These are phyloP conservation scores for Carabus problematicus DNA, from an alignment of 2,888 invertebrate species.

Conservation along the genomic window DNA sequence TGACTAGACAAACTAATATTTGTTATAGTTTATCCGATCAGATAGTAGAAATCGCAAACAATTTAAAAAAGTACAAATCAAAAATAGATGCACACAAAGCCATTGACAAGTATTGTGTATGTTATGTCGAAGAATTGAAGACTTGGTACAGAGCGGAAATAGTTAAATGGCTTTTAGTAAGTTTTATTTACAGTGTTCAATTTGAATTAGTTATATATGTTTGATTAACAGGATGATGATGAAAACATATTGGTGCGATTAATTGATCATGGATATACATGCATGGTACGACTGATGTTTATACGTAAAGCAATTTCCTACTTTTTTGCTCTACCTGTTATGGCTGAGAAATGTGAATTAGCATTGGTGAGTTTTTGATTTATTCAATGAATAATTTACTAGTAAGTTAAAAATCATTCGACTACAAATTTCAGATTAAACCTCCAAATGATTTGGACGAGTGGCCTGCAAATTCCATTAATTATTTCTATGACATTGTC, in stretches of 20 bases:
- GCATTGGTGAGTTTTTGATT: conserved; percentile 29
- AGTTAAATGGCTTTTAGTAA: conserved; percentile 28
- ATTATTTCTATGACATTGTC: conserved; percentile 20
- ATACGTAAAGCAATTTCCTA: conserved; percentile 18
- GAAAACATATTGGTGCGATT: conserved; percentile 22
- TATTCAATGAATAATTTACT: conserved; percentile 10
- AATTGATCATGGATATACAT: conserved; percentile 29
- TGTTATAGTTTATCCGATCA: conserved; percentile 28
- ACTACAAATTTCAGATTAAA: conserved; percentile 14
- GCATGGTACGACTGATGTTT: conserved; percentile 13
- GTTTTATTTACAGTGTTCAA: background rate
- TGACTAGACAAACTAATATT: background rate
- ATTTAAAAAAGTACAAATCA: conserved; percentile 14
- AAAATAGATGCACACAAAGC: conserved; percentile 12
- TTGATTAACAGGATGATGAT: conserved; percentile 24
- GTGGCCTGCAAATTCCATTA: conserved; percentile 23
- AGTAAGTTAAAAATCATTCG: background rate
- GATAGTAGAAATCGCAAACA: conserved; percentile 13
- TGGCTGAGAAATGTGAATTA: conserved; percentile 33
- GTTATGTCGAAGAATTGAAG: conserved; percentile 13
- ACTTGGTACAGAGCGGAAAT: conserved; percentile 33
- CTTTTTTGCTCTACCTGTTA: conserved; percentile 20
- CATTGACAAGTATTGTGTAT: conserved; percentile 30
- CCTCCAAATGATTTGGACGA: conserved; percentile 1
- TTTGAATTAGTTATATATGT: background rate